Conservation (phyloP, 2,888 invertebrate species). For the Orthonevra nobilis region DNA sequence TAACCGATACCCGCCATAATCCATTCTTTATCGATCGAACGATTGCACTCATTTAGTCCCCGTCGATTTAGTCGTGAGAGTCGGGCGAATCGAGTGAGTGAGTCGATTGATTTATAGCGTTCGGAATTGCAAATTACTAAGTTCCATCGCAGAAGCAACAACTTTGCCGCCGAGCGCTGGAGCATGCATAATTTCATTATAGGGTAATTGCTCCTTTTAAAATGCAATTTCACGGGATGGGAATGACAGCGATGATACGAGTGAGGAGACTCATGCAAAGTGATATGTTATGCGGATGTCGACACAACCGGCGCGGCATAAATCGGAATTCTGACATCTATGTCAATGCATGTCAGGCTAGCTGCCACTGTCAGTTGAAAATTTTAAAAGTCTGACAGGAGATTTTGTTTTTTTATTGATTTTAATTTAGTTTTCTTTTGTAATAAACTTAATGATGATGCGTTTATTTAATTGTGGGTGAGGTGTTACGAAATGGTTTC, state of each 20-base stretch:
- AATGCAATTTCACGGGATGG: slow-evolving; percentile 39
- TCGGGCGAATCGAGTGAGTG: slow-evolving; percentile 45
- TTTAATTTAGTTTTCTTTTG: not conserved
- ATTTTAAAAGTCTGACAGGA: slow-evolving; percentile 39
- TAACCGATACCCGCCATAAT: slow-evolving; percentile 47
- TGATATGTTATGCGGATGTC: slow-evolving; percentile 58
- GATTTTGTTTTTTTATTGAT: not conserved
- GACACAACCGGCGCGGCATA: slow-evolving; percentile 26
- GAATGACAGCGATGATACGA: not conserved
- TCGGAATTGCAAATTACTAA: slow-evolving; percentile 62
- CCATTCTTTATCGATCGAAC: slow-evolving; percentile 44
- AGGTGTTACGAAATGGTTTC: slow-evolving; percentile 27
- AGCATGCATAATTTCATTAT: slow-evolving; percentile 65
- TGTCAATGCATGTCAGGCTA: slow-evolving; percentile 37
- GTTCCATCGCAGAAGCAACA: not conserved
- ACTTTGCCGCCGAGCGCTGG: slow-evolving; percentile 6
- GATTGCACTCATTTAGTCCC: no score
- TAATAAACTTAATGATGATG: slow-evolving; percentile 20
- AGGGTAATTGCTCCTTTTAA: slow-evolving; percentile 60
- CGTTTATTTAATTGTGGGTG: not conserved
- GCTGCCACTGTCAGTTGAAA: slow-evolving; percentile 16
- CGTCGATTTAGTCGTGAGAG: slow-evolving; percentile 40
- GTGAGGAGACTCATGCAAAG: slow-evolving; percentile 35
- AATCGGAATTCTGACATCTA: slow-evolving; percentile 56
- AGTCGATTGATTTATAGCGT: slow-evolving; percentile 57